Percentiles rank a stretch among this genome's conserved stretches.
Conservation (phyloP, 2,113 vertebrate species). For the Gobiocypris rarus region DNA sequence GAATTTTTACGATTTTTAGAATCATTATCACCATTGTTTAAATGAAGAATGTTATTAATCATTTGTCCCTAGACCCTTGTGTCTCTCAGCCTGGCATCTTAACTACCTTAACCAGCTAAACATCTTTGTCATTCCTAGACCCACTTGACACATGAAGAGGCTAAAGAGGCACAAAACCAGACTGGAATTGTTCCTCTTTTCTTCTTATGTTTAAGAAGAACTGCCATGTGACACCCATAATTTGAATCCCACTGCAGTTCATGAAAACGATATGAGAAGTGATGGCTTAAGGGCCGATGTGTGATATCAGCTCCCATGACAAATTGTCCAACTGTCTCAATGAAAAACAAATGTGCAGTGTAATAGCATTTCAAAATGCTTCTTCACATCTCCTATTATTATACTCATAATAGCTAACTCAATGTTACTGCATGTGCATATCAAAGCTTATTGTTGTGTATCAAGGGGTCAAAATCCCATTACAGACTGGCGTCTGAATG, state of each 20-base stretch:
- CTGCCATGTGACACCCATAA: too few relatives aligned
- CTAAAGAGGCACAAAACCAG: not conserved
- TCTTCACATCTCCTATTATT: conserved; percentile 21
- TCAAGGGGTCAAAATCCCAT: conserved; percentile 15
- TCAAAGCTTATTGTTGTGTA: conserved; percentile 31
- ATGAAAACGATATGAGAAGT: not conserved
- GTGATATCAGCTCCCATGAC: conserved; percentile 10
- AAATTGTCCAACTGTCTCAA: conserved; percentile 1
- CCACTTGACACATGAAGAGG: not conserved
- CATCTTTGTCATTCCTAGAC: not conserved
- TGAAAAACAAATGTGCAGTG: conserved; percentile 17
- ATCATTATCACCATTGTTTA: too few relatives aligned
- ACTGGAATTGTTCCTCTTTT: not conserved
- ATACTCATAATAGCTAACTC: not conserved
- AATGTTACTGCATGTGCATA: conserved; percentile 14
- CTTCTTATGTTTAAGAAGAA: not conserved
- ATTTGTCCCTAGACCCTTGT: too few relatives aligned
- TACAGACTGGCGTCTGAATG: conserved; percentile 45
- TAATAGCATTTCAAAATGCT: conserved; percentile 9
- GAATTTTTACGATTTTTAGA: not conserved
- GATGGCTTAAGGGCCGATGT: not conserved
- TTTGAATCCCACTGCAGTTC: not conserved
- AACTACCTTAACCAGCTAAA: not conserved
- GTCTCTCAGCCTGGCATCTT: not conserved
- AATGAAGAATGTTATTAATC: too few relatives aligned